A percentile compares a stretch with the other conserved stretches of the same genome.
Evolutionary conservation across 2,113 vertebrate genomes (phyloP).

Genomic region (Labrus mixtus): DNA sequence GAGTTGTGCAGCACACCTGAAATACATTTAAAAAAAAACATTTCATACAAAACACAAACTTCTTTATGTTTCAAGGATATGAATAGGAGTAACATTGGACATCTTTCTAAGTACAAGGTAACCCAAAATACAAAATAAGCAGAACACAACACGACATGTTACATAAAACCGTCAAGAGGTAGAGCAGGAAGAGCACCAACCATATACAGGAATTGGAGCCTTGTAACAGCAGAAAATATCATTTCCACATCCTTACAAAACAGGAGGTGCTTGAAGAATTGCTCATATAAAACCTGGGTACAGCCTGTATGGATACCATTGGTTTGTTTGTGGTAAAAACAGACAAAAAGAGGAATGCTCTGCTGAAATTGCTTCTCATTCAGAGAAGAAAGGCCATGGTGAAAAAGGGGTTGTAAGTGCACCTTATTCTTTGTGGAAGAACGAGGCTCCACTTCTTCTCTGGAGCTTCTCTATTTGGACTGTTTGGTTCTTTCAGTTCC

Average conservation of each 20-base stretch:
- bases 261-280: neutral
- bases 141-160: neutral
- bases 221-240: neutral
- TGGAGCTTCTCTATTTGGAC: neutral
- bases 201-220: neutral
- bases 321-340: neutral
- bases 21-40: neutral
- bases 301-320: neutral
- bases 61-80: neutral
- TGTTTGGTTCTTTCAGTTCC: neutral
- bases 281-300: neutral
- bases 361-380: neutral
- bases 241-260: neutral
- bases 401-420: neutral
- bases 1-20: conserved; percentile 5
- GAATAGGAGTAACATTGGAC: neutral
- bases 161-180: neutral
- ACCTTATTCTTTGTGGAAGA: neutral
- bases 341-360: neutral
- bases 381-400: neutral
- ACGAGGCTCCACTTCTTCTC: neutral
- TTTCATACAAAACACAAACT: neutral
- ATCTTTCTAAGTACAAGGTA: neutral
- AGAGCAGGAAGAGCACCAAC: no score
- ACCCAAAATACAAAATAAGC: neutral